Percentiles rank a stretch among this genome's conserved stretches.
Conservation (phyloP, 2,797 vertebrate genomes). For the Clarias laeviceps region DNA sequence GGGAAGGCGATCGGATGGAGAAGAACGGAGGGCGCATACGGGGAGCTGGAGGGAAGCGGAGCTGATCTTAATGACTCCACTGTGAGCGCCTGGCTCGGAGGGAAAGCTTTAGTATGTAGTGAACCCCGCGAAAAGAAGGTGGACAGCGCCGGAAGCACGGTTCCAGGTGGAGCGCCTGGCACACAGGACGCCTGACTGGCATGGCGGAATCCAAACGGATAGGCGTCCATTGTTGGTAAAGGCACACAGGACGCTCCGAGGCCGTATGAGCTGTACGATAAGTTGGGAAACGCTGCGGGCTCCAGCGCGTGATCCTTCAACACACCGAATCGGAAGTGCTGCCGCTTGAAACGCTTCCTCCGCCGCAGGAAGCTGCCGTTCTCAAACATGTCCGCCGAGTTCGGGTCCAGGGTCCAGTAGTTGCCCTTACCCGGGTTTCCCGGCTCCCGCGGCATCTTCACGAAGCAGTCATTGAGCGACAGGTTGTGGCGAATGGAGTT, state of each 20-base stretch:
- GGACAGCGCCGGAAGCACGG: conserved; percentile 77
- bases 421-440: conserved; percentile 88
- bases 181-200: conserved; percentile 64
- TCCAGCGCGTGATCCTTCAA: conserved; percentile 74
- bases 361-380: conserved; percentile 88
- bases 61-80: conserved; percentile 67
- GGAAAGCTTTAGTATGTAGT: conserved; percentile 72
- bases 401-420: conserved; percentile 89
- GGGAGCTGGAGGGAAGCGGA: conserved; percentile 60
- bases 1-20: conserved; percentile 71
- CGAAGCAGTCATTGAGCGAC: conserved; percentile 84
- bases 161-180: conserved; percentile 71
- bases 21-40: conserved; percentile 67
- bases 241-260: conserved; percentile 69
- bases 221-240: conserved; percentile 74
- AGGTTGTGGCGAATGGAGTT: conserved; percentile 85
- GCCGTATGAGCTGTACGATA: conserved; percentile 69
- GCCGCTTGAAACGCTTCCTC: conserved; percentile 87
- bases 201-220: conserved; percentile 70
- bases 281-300: conserved; percentile 63
- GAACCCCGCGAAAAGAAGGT: conserved; percentile 75
- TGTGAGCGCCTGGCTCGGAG: conserved; percentile 65
- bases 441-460: conserved; percentile 84
- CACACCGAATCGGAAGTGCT: conserved; percentile 69
- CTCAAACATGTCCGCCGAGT: conserved; percentile 89